Evolutionary conservation across 2,888 invertebrate species (phyloP).

Genomic region (Belgica antarctica): DNA sequence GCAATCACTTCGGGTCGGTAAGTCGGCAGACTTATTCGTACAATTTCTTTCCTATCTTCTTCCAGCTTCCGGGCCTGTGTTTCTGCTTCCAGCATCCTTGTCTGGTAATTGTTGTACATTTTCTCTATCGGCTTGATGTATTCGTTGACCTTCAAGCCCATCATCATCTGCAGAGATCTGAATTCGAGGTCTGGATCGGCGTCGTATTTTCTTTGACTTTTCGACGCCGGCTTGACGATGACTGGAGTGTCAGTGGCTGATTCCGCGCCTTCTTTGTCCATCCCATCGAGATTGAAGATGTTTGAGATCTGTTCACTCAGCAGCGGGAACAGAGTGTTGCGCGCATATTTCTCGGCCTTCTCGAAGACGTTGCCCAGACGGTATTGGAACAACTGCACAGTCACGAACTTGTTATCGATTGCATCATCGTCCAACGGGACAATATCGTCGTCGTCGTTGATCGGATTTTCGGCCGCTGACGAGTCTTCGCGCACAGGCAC

Average conservation of each 20-base stretch:
- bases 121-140: conserved; percentile 26
- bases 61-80: conserved; percentile 47
- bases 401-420: conserved; percentile 52
- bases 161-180: conserved; percentile 9
- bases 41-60: conserved; percentile 48
- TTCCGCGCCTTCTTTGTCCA: conserved; percentile 55
- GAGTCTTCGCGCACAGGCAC: conserved; percentile 30
- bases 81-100: conserved; percentile 49
- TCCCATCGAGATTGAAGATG: conserved; percentile 61
- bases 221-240: conserved; percentile 14
- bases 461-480: background rate
- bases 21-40: conserved; percentile 62
- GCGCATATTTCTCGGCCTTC: conserved; percentile 76
- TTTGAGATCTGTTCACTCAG: conserved; percentile 78
- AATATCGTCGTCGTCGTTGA: background rate
- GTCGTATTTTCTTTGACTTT: conserved; percentile 26
- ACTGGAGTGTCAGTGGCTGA: conserved; percentile 51
- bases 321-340: conserved; percentile 71
- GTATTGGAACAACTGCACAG: conserved; percentile 77
- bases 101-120: conserved; percentile 23
- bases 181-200: background rate
- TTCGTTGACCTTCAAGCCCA: conserved; percentile 25
- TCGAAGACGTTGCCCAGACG: conserved; percentile 75
- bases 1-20: conserved; percentile 55
- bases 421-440: conserved; percentile 44